Evolutionary conservation across 2,888 invertebrate genomes (phyloP).

Genomic region (Nycteola revayana): DNA sequence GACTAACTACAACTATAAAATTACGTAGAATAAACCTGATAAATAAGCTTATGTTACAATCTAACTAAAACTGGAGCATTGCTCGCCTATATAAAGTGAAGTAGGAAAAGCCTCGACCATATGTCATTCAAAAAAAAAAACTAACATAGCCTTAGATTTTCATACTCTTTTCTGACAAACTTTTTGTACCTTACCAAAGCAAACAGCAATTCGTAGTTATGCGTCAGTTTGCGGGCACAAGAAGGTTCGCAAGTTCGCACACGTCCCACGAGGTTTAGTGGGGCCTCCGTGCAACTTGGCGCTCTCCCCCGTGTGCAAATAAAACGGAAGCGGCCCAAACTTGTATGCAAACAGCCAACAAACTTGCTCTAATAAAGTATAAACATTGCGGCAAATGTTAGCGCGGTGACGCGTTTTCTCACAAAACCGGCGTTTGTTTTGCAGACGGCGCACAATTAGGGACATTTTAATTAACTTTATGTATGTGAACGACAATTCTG

Average conservation of each 20-base stretch:
- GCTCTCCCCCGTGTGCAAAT: slow-evolving; percentile 33
- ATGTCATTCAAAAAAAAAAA: no score
- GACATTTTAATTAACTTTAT: slow-evolving; percentile 73
- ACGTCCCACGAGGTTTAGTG: slow-evolving; percentile 28
- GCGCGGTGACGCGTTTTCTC: slow-evolving; percentile 48
- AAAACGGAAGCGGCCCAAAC: slow-evolving; percentile 38
- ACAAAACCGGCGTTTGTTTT: slow-evolving; percentile 31
- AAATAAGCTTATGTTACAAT: no score
- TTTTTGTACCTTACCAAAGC: no score
- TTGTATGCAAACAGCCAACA: slow-evolving; percentile 59
- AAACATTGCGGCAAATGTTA: slow-evolving; percentile 61
- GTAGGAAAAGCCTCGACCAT: no score
- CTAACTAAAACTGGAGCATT: no score
- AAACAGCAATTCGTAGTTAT: no score
- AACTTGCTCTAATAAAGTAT: slow-evolving; percentile 72
- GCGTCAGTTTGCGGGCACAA: neutral
- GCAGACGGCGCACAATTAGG: slow-evolving; percentile 52
- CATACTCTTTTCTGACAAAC: no score
- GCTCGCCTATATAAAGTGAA: no score
- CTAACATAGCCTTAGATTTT: no score
- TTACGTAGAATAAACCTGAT: no score
- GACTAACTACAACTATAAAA: no score
- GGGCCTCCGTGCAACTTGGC: slow-evolving; percentile 35
- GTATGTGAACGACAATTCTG: slow-evolving; percentile 63
- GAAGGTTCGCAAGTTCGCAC: slow-evolving; percentile 6